A percentile compares a stretch with the other conserved stretches of the same genome.
Conservation (phyloP, 2,888 invertebrate species). For the Cryptocheilus praepositus region DNA sequence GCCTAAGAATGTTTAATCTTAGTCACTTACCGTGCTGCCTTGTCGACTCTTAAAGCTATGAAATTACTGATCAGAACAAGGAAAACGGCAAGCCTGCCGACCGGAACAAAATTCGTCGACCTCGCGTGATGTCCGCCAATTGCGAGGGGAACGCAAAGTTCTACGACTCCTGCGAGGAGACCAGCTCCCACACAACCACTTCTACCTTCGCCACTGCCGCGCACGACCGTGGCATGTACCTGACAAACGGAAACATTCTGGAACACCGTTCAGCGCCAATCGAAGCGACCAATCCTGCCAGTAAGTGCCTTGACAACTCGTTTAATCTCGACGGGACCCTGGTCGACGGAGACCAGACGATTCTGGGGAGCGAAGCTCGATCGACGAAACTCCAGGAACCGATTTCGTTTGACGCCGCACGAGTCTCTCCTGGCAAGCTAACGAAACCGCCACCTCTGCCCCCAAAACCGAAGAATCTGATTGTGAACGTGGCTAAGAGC, state of each 20-base stretch:
- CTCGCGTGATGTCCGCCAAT: constrained; percentile 63
- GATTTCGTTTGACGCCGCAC: constrained; percentile 42
- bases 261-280: constrained; percentile 33
- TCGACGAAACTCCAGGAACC: constrained; percentile 38
- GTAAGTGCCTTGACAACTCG: constrained; percentile 61
- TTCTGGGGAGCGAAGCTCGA: constrained; percentile 64
- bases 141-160: constrained; percentile 68
- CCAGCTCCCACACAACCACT: constrained; percentile 31
- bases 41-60: constrained; percentile 50
- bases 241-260: constrained; percentile 43
- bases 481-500: constrained; percentile 76
- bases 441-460: constrained; percentile 83
- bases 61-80: constrained; percentile 73
- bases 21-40: constrained; percentile 17
- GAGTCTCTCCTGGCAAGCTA: constrained; percentile 58
- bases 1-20: no score
- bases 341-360: constrained; percentile 67
- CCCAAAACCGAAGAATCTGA: constrained; percentile 84
- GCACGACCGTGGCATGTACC: constrained; percentile 29
- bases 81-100: constrained; percentile 74
- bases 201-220: constrained; percentile 27
- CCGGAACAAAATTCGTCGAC: constrained; percentile 73
- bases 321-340: constrained; percentile 64
- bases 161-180: constrained; percentile 67
- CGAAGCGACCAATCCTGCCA: constrained; percentile 40